Conservation (phyloP, 1,140 invertebrate species). For the Nylanderia fulva region DNA sequence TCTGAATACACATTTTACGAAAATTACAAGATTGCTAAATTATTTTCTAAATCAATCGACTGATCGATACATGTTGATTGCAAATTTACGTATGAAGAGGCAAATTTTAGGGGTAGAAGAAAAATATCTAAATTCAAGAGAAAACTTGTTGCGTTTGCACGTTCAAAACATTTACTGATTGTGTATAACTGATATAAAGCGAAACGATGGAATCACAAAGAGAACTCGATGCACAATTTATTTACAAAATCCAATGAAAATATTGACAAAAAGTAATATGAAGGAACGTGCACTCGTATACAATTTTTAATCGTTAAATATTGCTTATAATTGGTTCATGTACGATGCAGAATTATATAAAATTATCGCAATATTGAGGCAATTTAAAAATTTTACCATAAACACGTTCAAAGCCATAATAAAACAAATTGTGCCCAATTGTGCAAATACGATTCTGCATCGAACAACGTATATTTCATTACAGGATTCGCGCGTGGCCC, state of each 20-base stretch:
- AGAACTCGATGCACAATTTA: constrained; percentile 15
- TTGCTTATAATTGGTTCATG: constrained; percentile 1
- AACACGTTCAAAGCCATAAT: background rate
- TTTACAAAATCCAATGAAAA: background rate
- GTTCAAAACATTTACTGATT: background rate
- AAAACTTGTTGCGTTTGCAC: constrained; percentile 33
- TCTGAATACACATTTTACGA: background rate
- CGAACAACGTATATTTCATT: constrained; percentile 58
- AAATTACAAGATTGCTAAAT: background rate
- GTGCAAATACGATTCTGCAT: constrained; percentile 45
- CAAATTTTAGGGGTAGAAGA: background rate
- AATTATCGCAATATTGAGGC: constrained; percentile 24
- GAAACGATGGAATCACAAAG: constrained; percentile 18
- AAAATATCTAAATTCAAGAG: constrained; percentile 52
- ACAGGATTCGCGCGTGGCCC: constrained; percentile 57
- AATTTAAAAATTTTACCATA: constrained; percentile 2
- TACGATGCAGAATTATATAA: constrained; percentile 17
- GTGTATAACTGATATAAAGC: background rate
- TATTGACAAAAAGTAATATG: background rate
- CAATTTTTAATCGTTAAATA: constrained; percentile 38
- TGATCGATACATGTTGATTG: background rate
- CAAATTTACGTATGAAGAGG: constrained; percentile 39
- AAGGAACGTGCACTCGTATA: constrained; percentile 40
- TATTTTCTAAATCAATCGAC: constrained; percentile 16
- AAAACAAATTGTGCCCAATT: background rate